A percentile compares a stretch with the other conserved stretches of the same genome.
Conservation (phyloP, 2,113 vertebrate genomes). For the Melanerpes aurifrons region DNA sequence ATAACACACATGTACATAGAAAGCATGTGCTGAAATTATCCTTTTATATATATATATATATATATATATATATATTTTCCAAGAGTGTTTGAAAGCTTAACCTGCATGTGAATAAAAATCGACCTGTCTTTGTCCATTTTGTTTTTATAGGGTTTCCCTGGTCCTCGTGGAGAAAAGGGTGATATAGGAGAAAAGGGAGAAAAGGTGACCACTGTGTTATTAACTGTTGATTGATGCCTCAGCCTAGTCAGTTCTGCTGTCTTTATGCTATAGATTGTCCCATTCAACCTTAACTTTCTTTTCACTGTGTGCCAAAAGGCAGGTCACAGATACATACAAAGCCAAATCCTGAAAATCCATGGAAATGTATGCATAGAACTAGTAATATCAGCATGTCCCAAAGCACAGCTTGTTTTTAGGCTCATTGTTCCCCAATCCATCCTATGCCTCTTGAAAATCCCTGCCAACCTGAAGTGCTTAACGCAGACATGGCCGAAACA, state of each 20-base stretch:
- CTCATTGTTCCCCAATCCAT: not conserved
- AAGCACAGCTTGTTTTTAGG: not conserved
- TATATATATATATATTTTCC: not conserved
- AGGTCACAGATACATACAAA: not conserved
- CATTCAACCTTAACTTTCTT: not conserved
- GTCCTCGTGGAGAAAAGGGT: constrained; percentile 96
- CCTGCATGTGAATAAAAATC: not conserved
- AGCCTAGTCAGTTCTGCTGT: constrained; percentile 42
- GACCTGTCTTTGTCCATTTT: constrained; percentile 77
- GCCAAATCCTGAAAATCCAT: not conserved
- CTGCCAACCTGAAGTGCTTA: constrained; percentile 15
- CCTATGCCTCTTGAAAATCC: not conserved
- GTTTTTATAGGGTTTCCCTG: constrained; percentile 92
- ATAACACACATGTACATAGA: not conserved
- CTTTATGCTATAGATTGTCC: not conserved
- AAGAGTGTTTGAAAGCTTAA: constrained; percentile 11
- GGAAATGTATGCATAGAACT: not conserved
- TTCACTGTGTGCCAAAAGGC: constrained; percentile 75
- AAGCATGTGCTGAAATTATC: not conserved
- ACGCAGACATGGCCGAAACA: not conserved
- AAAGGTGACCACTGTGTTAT: constrained; percentile 87
- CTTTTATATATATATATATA: not conserved
- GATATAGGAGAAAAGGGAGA: constrained; percentile 97
- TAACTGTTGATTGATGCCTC: constrained; percentile 59
- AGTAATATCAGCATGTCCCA: not conserved